A percentile compares a stretch with the other conserved stretches of the same genome.
phyloP scores from a whole-genome alignment of 2,888 invertebrate species.

The Pegoplata infirma region DNA sequence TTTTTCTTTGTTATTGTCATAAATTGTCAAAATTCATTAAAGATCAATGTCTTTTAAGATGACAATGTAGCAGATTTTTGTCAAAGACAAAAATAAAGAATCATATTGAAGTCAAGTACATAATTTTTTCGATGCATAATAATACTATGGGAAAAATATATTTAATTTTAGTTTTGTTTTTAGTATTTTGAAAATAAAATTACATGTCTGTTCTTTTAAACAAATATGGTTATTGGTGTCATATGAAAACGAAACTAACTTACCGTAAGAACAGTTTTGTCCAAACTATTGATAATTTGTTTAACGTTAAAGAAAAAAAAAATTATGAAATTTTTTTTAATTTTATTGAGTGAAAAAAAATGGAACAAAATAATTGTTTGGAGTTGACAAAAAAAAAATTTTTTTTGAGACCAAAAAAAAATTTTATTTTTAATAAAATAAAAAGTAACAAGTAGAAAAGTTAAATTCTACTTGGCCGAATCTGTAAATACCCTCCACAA shows the following conservation, averaged over 20 bases:
- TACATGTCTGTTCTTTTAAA: conserved; percentile 27
- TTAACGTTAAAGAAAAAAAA: too few species aligned
- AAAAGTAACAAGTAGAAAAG: too few species aligned
- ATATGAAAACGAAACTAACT: not conserved
- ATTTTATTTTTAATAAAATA: too few species aligned
- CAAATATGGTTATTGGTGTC: conserved; percentile 53
- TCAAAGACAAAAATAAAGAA: not conserved
- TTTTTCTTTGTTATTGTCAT: conserved; percentile 34
- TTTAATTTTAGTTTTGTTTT: conserved; percentile 9
- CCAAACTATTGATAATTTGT: conserved; percentile 1
- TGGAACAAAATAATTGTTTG: too few species aligned
- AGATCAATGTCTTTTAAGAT: conserved; percentile 52
- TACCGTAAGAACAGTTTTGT: conserved; percentile 23
- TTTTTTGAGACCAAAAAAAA: too few species aligned
- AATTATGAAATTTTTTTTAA: too few species aligned
- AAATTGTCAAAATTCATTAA: conserved; percentile 50
- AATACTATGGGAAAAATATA: not conserved
- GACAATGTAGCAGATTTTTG: conserved; percentile 5
- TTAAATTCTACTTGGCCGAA: too few species aligned
- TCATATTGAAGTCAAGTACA: conserved; percentile 33
- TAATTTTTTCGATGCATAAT: not conserved
- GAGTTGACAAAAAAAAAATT: too few species aligned
- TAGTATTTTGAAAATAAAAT: not conserved
- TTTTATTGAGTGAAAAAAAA: too few species aligned
- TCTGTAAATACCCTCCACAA: too few species aligned